Evolutionary conservation across 2,888 invertebrate species (phyloP), one percentile per base, ranked within the genome.

Genomic region (Lasioglossum oenotherae): DNA sequence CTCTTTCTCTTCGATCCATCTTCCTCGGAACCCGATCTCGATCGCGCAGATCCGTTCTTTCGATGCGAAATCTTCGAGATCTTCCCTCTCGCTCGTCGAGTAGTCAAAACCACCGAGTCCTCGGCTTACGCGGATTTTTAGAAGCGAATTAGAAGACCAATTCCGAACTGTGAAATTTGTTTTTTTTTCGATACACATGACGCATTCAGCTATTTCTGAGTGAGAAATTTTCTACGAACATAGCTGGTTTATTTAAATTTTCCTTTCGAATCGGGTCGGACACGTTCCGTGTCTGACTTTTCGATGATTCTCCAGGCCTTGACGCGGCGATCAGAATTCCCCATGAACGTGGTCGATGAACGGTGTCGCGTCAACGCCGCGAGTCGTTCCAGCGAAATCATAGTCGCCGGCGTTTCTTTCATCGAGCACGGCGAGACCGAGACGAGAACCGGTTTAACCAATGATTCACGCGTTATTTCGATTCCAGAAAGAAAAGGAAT

Each of bases 391-490:
- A 8, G 16, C 64, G 31, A 31, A 64, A 64, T 64, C 64, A 35
- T 64, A 64, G 31, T 35, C 64, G 19, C 19, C 64, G 64, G 64
- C n/a, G 64, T 31, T 67, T 46, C 82, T 84, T 76, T 84, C 84
- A 80, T 86, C 89, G 82, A 81, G 72, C 67, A 69, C 41, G 27
- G 74, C 41, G 41, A 23, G 35, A 82, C 85, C 72, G 74, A 19
- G 31, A 12, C 31, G 49, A 27, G 8, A 83, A 90, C 90, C 89
- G 90, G 90, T 90, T 89, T 78, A 49, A 81, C 72, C 78, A 73
- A 84, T 91, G 90, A 90, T 86, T 87, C 88, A 88, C 87, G 78
- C 82, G 72, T 90, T 87, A 78, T 83, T 89, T 81, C 73, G 80
- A 81, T 87, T 78, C 84, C 67, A 57, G 82, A 78, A 84, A 38